Base-by-base conservation (phyloP, 2,113 vertebrate genomes). In the Nerophis ophidion region DNA sequence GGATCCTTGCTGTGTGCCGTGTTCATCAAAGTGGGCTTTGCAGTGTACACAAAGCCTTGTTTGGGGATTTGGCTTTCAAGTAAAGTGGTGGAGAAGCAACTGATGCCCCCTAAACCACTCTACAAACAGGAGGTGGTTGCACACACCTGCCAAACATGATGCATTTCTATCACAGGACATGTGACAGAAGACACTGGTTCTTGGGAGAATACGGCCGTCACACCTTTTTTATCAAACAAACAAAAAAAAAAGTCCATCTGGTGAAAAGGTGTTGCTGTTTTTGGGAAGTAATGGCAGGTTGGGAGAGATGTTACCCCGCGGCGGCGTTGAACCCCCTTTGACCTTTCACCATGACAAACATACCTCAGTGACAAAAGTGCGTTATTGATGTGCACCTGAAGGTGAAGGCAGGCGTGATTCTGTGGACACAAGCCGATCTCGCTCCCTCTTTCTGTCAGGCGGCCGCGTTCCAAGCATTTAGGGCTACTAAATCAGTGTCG, bases 361-460 rank as follows among this genome's bases (percentile, higher is more conserved):
- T 84, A 81, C 79, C 80, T 81, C 42, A 49, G 80, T 82, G 84
- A 84, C 85, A 86, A 81, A 82, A 73, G 26, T 40, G 65, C 55
- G 70, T 83, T 82, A 84, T 83, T 82, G 77, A 85, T 79, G 83
- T 83, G 71, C 80, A 81, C 80, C 85, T 83, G 81, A 79, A 81
- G 87, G 87, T 78, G 76, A 85, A 86, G 76, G 75, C 66, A 61
- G 61, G 69, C 56, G 54, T 59, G 76, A 73, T 81, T 57, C 33
- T 67, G 65, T 77, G 82, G 79, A 81, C 74, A 72, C 15, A 65
- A 63, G 48, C 62, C 70, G 60, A 52, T n/a, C 53, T 47, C 63
- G 6, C 26, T 6, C 63, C 36, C 57, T 26, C 49, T 9, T 19
- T 5, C 46, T 8, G 61, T 54, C 71, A 59, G 13, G 15, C 12